Evolutionary conservation across 2,888 invertebrate genomes (phyloP), one percentile per base, ranked within the genome.

Genomic region (Leucophenga maculata): DNA sequence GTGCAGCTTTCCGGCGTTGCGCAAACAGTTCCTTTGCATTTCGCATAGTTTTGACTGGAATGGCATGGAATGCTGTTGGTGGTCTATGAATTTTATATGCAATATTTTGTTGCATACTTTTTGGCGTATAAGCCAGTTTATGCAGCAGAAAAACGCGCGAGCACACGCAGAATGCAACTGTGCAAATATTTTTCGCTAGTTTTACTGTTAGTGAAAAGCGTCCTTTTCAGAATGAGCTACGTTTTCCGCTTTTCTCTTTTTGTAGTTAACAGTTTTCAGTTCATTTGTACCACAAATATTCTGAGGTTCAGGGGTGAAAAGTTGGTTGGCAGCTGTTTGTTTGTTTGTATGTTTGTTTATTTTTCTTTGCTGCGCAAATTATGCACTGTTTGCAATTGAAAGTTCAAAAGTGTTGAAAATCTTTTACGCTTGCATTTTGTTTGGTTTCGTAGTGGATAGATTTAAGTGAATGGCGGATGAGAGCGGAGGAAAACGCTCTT

Each of bases 391-490:
- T 62, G 46, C 62, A 46, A 62, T 48, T 48, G 62, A 46, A 62
- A 62, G 62, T 62, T 62, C 62, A 62, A 62, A 62, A 62, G 62
- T 62, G 46, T 62, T 44, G 62, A 22, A 62, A 62, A 62, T 62
- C 62, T 46, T 62, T 20, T 20, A 8, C 20, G n/a, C 20, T 62
- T 46, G 39, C 6, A 9, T 39, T 60, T 32, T 18, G 18, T 60
- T 55, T 55, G 11, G 16, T 3, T 52, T 57, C n/a, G 11, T 3
- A 31, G 55, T 57, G 57, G 8, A 13, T 20, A 57, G 20, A 26
- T 26, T 6, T n/a, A n/a, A 14, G 13, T 20, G 57, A 26, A 9
- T 18, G 59, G 9, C 18, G 16, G 14, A n/a, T n/a, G n/a, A 16
- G 39, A 39, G 16, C 3, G 54, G 39, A 8, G 39, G 9, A 11